phyloP scores from a whole-genome alignment of 2,888 invertebrate genomes.

The Lepidochrysops patricia region DNA sequence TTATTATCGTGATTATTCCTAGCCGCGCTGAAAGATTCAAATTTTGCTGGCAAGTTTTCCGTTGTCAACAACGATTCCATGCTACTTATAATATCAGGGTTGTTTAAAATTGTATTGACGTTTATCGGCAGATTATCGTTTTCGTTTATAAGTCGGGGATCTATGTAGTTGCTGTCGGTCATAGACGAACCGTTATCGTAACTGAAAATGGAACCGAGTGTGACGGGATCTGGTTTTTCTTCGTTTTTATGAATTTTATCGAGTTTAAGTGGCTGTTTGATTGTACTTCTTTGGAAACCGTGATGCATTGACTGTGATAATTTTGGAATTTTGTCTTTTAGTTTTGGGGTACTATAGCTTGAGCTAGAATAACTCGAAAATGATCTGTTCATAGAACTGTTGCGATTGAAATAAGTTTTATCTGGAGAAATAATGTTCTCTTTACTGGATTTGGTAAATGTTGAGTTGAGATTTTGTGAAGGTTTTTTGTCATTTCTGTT shows the following conservation, averaged over 20 bases:
- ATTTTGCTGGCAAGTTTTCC: conserved; percentile 65
- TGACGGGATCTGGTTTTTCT: conserved; percentile 62
- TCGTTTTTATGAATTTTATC: conserved; percentile 61
- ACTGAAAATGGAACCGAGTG: conserved; percentile 55
- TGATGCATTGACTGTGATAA: conserved; percentile 65
- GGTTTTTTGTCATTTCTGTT: conserved; percentile 61
- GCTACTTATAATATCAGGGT: conserved; percentile 68
- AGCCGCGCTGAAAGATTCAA: conserved; percentile 56
- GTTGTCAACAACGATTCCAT: conserved; percentile 68
- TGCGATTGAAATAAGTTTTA: conserved; percentile 54
- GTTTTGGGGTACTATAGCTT: conserved; percentile 61
- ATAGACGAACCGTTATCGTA: conserved; percentile 56
- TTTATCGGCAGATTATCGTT: conserved; percentile 80
- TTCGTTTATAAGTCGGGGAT: conserved; percentile 79
- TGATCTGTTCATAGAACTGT: conserved; percentile 56
- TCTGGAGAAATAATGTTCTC: conserved; percentile 59
- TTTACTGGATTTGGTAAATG: conserved; percentile 67
- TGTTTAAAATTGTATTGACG: conserved; percentile 66
- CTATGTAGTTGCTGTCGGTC: conserved; percentile 71
- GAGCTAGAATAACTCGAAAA: conserved; percentile 61
- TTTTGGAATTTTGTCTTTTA: conserved; percentile 67
- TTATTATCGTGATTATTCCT: conserved; percentile 44
- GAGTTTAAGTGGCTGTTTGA: conserved; percentile 60
- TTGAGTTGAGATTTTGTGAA: conserved; percentile 61
- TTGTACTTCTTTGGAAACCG: conserved; percentile 60